Base-by-base conservation (phyloP, 2,888 invertebrate genomes). In the Mimumesa dahlbomi region DNA sequence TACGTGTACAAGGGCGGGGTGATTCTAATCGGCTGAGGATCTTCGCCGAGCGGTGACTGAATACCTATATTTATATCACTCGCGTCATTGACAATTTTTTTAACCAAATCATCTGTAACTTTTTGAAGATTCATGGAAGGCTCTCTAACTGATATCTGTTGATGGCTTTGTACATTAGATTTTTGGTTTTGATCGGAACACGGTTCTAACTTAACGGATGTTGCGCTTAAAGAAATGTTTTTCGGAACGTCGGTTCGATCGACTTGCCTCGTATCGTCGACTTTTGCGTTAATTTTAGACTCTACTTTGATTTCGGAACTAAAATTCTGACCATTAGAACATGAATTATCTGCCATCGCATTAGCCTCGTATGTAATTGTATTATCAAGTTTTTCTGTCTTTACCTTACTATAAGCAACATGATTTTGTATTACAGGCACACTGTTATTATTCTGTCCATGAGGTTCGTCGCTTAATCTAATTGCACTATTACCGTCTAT, bases 1-100 rank as follows among this genome's bases (percentile, higher is more conserved):
- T 95, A 95, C 0, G 95, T 95, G 85, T 94, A 95, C 14, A 94
- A 90, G 3, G 95, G 94, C 2, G 95, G 95, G 13, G 94, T 93
- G 61, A 93, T 92, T 72, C 94, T 91, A 74, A 94, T 92, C 13
- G 95, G 94, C 50, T 93, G 91, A n/a, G 93, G 93, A 83, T 94
- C 93, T 54, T 90, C 90, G 25, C 83, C 85, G 19, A 84, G 70
- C 0, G 89, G 89, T 38, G 89, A 88, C 56, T 85, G 84, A n/a
- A 86, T 81, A 52, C 77, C 77, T 42, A 75, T 57, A 18, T 64
- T 83, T 46, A 82, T 75, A 43, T 83, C 84, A 69, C 71, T 82
- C 34, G 77, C 65, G 18, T 85, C 85, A 13, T 77, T 83, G 29
- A 81, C 80, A 49, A 84, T 82, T 57, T 89, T 88, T 58, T 89